Conservation (phyloP, 2,888 invertebrate species). For the Cotesia congregata region DNA sequence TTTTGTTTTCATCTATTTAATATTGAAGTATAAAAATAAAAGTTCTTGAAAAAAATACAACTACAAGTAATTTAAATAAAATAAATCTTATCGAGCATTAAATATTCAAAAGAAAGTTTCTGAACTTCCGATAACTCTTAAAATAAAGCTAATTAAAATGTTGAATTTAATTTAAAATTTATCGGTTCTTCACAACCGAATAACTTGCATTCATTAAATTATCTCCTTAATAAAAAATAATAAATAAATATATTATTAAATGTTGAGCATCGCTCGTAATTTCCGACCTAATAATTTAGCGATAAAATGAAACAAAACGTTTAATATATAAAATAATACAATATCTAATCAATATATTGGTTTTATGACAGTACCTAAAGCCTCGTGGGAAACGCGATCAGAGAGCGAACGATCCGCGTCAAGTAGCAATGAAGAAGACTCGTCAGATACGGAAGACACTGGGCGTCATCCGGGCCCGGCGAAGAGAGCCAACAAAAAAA, state of each 20-base stretch:
- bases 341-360: slow-evolving; percentile 24
- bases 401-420: slow-evolving; percentile 52
- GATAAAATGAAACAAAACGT: not conserved
- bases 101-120: no score
- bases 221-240: not conserved
- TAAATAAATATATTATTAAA: not conserved
- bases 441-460: slow-evolving; percentile 43
- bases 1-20: no score
- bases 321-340: no score
- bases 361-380: slow-evolving; percentile 53
- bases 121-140: no score
- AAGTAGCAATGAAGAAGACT: slow-evolving; percentile 40
- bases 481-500: slow-evolving; percentile 35
- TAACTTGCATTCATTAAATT: not conserved
- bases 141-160: no score
- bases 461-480: not conserved
- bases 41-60: no score
- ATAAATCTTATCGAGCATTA: no score
- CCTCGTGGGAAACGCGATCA: slow-evolving; percentile 63
- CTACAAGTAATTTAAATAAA: no score
- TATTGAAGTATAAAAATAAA: no score
- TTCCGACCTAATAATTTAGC: not conserved
- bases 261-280: not conserved
- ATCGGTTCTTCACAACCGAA: not conserved
- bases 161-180: not conserved